Evolutionary conservation across 2,888 invertebrate genomes (phyloP).

Genomic region (Cheilosia vulpina): DNA sequence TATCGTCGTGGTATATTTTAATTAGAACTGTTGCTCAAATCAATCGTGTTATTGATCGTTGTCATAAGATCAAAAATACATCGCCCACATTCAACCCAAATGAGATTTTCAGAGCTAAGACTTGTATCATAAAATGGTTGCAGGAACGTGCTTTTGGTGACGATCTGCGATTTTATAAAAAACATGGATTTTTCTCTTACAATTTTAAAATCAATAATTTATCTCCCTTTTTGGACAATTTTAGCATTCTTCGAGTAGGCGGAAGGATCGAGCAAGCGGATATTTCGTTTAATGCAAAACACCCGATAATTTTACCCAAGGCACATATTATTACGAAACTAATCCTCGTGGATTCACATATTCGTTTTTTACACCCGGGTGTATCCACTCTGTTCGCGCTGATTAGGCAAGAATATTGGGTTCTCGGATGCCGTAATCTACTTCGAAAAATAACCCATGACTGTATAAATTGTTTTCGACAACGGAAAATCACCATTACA

Average conservation of each 20-base stretch:
- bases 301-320: conserved; percentile 46
- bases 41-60: too few relatives aligned
- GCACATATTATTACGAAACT: conserved; percentile 3
- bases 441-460: too few relatives aligned
- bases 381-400: conserved; percentile 2
- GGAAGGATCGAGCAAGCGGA: conserved; percentile 8
- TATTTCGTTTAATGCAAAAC: conserved; percentile 24
- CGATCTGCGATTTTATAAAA: background rate
- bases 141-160: conserved; percentile 12
- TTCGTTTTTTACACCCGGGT: too few relatives aligned
- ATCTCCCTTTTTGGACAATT: conserved; percentile 1
- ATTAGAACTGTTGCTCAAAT: background rate
- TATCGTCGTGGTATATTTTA: conserved; percentile 11
- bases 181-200: background rate
- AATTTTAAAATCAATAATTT: background rate
- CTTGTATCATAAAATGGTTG: background rate
- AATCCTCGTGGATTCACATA: too few relatives aligned
- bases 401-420: conserved; percentile 15
- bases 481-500: conserved; percentile 4
- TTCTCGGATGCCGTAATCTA: too few relatives aligned
- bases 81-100: background rate
- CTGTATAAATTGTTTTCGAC: background rate
- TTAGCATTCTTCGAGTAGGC: conserved; percentile 2
- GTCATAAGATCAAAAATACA: background rate
- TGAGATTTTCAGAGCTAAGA: conserved; percentile 7